phyloP scores from a whole-genome alignment of 2,113 vertebrate genomes.

The Menidia beryllina region DNA sequence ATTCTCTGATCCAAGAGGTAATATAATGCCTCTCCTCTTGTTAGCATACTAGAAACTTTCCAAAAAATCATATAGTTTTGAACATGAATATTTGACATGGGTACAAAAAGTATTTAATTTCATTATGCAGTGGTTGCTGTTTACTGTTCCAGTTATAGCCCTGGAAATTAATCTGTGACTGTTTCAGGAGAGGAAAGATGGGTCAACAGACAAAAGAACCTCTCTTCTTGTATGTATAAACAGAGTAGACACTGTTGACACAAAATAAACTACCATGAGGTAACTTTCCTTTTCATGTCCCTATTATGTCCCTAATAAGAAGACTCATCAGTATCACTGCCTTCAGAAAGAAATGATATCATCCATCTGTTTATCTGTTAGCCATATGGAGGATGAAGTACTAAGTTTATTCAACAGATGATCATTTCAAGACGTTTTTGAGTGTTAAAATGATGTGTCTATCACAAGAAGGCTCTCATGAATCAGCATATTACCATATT shows the following conservation, averaged over 20 bases:
- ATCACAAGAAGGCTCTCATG: slow-evolving; percentile 60
- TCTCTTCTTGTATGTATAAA: slow-evolving; percentile 16
- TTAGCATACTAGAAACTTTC: slow-evolving; percentile 27
- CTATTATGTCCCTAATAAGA: slow-evolving; percentile 22
- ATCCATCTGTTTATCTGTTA: too few species aligned
- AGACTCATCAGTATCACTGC: slow-evolving; percentile 47
- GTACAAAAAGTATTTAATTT: neutral
- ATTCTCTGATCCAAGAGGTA: neutral
- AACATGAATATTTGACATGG: slow-evolving; percentile 27
- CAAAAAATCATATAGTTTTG: slow-evolving; percentile 13
- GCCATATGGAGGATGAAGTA: too few species aligned
- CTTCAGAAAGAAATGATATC: slow-evolving; percentile 33
- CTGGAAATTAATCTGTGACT: slow-evolving; percentile 49
- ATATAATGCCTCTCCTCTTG: slow-evolving; percentile 22
- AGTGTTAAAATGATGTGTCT: slow-evolving; percentile 46
- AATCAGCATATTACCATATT: slow-evolving; percentile 55
- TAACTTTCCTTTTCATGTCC: slow-evolving; percentile 27
- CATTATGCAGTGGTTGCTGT: slow-evolving; percentile 20
- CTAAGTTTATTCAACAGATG: slow-evolving; percentile 27
- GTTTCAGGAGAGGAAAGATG: slow-evolving; percentile 9
- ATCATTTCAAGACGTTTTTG: slow-evolving; percentile 7
- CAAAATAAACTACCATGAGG: slow-evolving; percentile 17
- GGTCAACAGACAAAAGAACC: slow-evolving; percentile 10
- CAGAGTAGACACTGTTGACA: slow-evolving; percentile 11
- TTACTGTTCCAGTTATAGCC: slow-evolving; percentile 27